Base-by-base conservation (phyloP, 2,113 vertebrate species). In the Triplophysa tibetana region DNA sequence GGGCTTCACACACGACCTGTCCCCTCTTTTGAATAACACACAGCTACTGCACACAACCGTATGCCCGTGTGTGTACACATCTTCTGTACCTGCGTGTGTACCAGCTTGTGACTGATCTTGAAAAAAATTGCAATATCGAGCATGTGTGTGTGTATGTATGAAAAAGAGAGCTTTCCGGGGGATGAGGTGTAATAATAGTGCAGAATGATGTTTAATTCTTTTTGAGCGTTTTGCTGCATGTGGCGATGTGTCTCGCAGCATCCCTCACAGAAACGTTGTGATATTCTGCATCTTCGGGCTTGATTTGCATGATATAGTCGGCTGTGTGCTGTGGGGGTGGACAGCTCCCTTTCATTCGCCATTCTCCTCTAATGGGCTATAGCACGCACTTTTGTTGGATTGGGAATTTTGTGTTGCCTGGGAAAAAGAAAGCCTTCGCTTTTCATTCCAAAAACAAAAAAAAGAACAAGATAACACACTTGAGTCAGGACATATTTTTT, bases 221-320 rank as follows among this genome's bases (percentile, higher is more conserved):
- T 62, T 79, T 19, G 72, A 81, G 79, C 79, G 62, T 45, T 79
- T 77, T 24, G 11, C 45, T 70, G 79, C 81, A 75, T 75, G 80
- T 75, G 74, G 69, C 75, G 77, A 73, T 86, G 56, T 83, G 64
- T 64, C 24, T 70, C 60, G 62, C 60, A 81, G 80, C 80, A 82
- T 72, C 63, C 63, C 77, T 82, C 66, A 26, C 80, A 81, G 70
- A 81, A 79, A 80, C 70, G 66, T 82, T 76, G 72, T 82, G 72
- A 76, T 84, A 76, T 83, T 62, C 70, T 70, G 68, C 69, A 79
- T 82, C 60, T 68, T 76, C 48, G 60, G 75, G 61, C 78, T 81
- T 81, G 80, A 80, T 85, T 84, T 82, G 78, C 84, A 83, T 85
- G 81, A 84, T 85, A 74, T 48, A 77, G 76, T 74, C 66, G 33